Evolutionary conservation across 2,113 vertebrate genomes (phyloP).

Genomic region (Nerophis ophidion): DNA sequence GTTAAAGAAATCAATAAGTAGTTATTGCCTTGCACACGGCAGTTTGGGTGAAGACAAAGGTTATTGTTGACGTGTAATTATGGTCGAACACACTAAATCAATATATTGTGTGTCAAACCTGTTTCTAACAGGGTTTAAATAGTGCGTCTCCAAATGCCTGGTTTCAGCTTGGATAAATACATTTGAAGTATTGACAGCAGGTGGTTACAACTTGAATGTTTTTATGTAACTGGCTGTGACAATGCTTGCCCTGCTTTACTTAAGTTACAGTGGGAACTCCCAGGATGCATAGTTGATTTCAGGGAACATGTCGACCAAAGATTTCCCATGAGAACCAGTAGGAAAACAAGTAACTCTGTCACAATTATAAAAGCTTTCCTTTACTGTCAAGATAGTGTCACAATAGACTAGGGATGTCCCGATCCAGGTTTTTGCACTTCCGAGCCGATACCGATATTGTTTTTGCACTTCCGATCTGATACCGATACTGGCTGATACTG

Average conservation of each 20-base stretch:
- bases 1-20: constrained; percentile 24
- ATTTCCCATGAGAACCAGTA: too few species aligned
- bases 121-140: constrained; percentile 8
- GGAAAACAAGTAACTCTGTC: too few species aligned
- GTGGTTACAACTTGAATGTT: neutral
- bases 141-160: neutral
- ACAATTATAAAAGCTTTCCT: too few species aligned
- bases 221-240: too few species aligned
- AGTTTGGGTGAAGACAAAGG: constrained; percentile 9
- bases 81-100: constrained; percentile 25
- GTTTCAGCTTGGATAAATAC: constrained; percentile 1
- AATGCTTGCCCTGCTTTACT: neutral
- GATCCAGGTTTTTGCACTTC: too few species aligned
- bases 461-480: too few species aligned
- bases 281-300: too few species aligned
- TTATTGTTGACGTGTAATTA: constrained; percentile 20
- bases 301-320: too few species aligned
- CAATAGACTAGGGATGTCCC: too few species aligned
- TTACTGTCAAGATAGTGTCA: too few species aligned
- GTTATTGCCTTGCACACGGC: constrained; percentile 16
- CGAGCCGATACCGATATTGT: too few species aligned
- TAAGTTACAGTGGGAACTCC: neutral
- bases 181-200: neutral
- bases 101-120: constrained; percentile 12
- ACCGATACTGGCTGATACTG: too few species aligned